Conservation (phyloP, 2,113 vertebrate species). For the human region DNA sequence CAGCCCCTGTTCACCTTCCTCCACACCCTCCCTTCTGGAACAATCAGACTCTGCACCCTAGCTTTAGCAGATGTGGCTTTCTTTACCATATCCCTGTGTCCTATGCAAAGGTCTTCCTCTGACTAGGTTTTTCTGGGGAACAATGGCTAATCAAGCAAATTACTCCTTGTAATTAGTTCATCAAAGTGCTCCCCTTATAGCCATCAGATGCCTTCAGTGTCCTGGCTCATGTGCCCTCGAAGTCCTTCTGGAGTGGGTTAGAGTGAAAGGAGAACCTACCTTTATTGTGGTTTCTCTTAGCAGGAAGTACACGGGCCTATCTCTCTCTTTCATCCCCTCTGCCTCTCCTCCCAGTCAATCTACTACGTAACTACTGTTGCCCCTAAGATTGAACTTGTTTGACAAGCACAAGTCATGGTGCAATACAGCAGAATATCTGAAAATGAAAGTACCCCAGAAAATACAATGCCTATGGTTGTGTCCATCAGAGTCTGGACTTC, state of each 20-base stretch:
- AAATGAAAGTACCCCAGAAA: background rate
- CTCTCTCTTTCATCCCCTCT: background rate
- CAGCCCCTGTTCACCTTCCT: background rate
- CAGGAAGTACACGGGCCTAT: background rate
- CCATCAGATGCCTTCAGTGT: background rate
- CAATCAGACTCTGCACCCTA: background rate
- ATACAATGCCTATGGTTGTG: accelerated
- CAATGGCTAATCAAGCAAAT: background rate
- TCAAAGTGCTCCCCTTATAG: background rate
- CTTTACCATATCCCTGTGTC: background rate
- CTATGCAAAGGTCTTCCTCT: background rate
- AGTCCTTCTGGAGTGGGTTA: background rate
- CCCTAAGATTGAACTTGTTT: background rate
- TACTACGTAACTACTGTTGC: background rate
- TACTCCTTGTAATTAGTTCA: no score
- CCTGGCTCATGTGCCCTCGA: background rate
- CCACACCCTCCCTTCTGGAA: background rate
- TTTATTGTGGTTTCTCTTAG: background rate
- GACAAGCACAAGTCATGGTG: background rate
- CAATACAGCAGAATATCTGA: background rate
- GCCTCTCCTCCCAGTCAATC: background rate
- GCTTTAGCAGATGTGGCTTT: accelerated
- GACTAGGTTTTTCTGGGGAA: background rate
- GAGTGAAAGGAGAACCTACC: background rate
- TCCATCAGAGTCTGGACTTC: background rate